These are phyloP conservation scores for Pseudorasbora parva DNA, from an alignment of 2,113 vertebrate genomes.

Conservation along the genomic window DNA sequence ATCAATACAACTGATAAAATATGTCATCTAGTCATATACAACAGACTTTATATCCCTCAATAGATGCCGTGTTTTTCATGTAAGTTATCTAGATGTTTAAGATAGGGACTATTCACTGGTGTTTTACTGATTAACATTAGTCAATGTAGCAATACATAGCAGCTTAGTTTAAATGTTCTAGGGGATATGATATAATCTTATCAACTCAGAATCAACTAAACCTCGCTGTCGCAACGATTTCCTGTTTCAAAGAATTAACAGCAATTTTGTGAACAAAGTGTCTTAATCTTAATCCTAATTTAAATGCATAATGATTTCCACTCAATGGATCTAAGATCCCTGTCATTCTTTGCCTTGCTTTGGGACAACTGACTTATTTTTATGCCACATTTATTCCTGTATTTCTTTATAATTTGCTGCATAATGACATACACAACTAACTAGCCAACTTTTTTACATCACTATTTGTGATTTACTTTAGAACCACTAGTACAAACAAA, in stretches of 20 bases:
- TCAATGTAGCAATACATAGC: not conserved
- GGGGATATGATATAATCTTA: not conserved
- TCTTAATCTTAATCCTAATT: constrained; percentile 15
- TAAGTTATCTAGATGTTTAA: not conserved
- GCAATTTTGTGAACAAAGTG: not conserved
- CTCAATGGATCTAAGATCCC: not conserved
- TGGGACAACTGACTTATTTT: not conserved
- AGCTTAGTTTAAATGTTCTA: too few species aligned
- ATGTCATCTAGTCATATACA: not conserved
- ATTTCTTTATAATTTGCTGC: not conserved
- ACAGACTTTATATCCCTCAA: not conserved
- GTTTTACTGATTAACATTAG: not conserved
- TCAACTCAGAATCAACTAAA: constrained; percentile 19
- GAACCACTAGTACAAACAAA: not conserved
- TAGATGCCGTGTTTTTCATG: not conserved
- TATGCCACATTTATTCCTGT: not conserved
- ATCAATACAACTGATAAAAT: not conserved
- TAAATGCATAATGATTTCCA: not conserved
- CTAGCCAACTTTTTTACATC: not conserved
- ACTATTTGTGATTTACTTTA: too few species aligned
- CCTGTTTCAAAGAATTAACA: not conserved
- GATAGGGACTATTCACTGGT: not conserved
- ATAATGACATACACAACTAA: not conserved
- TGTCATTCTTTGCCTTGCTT: not conserved
- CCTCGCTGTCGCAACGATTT: not conserved